Conservation (phyloP, 2,797 vertebrate genomes). For the Tadarida brasiliensis region DNA sequence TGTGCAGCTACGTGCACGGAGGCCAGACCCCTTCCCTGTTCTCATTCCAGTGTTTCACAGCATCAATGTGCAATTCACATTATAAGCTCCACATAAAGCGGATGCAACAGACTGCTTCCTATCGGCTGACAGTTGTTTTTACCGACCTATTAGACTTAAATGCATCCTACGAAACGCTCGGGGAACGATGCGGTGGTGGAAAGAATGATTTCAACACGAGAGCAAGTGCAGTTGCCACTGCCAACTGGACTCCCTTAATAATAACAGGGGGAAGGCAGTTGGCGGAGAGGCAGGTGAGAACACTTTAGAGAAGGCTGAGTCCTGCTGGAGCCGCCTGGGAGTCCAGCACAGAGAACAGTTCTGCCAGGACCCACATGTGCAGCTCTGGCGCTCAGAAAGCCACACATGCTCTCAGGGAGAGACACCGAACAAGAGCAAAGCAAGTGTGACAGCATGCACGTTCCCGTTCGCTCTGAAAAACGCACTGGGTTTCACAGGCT, state of each 20-base stretch:
- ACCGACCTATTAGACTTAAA: not conserved
- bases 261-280: slow-evolving; percentile 63
- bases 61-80: not conserved
- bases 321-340: not conserved
- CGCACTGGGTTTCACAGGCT: slow-evolving; percentile 29
- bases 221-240: slow-evolving; percentile 48
- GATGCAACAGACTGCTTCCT: not conserved
- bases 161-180: slow-evolving; percentile 2
- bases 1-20: not conserved
- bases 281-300: slow-evolving; percentile 73
- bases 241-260: slow-evolving; percentile 67
- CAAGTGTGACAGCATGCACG: not conserved
- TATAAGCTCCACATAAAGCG: not conserved
- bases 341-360: not conserved
- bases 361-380: slow-evolving; percentile 60
- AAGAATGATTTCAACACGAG: slow-evolving; percentile 72
- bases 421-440: slow-evolving; percentile 66
- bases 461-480: slow-evolving; percentile 34
- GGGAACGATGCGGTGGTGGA: slow-evolving; percentile 67
- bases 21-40: too few relatives aligned
- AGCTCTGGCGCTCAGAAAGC: slow-evolving; percentile 59
- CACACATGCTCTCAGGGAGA: not conserved
- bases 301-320: slow-evolving; percentile 30
- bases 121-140: not conserved
- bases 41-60: not conserved